Evolutionary conservation across 2,888 invertebrate genomes (phyloP).

Genomic region (Horisme vitalbata): DNA sequence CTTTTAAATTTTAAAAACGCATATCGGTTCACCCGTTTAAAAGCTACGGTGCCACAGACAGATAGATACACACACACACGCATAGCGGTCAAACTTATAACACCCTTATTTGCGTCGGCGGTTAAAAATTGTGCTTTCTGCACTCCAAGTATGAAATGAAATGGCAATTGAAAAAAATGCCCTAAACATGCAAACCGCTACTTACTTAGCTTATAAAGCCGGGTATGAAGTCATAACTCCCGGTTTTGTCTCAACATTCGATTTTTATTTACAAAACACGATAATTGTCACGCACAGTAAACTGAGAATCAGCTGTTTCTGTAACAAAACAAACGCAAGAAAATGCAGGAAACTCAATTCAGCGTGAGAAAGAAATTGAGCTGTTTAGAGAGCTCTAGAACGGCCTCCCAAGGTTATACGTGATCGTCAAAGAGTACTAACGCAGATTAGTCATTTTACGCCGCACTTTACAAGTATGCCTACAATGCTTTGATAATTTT

Average conservation of each 20-base stretch:
- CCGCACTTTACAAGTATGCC: neutral
- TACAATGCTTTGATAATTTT: neutral
- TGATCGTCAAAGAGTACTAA: conserved; percentile 45
- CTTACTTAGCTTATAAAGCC: too few relatives aligned
- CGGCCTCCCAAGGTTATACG: conserved; percentile 61
- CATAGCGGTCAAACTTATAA: too few relatives aligned
- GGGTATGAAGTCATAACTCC: too few relatives aligned
- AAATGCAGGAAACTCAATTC: conserved; percentile 32
- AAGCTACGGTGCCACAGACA: too few relatives aligned
- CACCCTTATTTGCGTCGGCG: too few relatives aligned
- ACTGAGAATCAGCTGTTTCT: conserved; percentile 24
- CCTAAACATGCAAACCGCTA: too few relatives aligned
- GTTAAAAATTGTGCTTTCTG: too few relatives aligned
- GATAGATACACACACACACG: too few relatives aligned
- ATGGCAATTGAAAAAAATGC: too few relatives aligned
- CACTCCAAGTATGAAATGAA: too few relatives aligned
- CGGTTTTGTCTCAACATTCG: neutral
- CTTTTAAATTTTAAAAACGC: too few relatives aligned
- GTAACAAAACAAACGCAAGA: conserved; percentile 23
- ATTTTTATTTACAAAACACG: conserved; percentile 5
- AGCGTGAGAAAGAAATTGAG: conserved; percentile 49
- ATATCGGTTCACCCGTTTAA: too few relatives aligned
- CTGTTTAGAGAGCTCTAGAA: conserved; percentile 68
- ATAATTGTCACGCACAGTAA: conserved; percentile 5
- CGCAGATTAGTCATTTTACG: conserved; percentile 27